Conservation (phyloP, 2,113 vertebrate species). For the Pteruthius melanotis region DNA sequence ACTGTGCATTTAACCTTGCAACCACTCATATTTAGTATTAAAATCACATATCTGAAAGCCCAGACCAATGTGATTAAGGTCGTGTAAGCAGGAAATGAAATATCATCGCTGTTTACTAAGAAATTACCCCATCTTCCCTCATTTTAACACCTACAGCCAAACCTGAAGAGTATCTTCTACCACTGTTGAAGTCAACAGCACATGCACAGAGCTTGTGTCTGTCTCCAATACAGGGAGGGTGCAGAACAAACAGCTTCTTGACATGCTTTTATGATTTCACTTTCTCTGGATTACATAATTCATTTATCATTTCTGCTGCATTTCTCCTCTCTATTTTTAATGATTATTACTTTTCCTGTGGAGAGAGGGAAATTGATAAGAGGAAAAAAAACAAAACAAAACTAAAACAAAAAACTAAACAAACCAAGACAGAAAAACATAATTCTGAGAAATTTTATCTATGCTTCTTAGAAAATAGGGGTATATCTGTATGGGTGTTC, state of each 20-base stretch:
- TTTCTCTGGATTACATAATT: not conserved
- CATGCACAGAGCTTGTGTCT: not conserved
- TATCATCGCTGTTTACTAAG: not conserved
- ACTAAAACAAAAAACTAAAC: not conserved
- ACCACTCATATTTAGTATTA: not conserved
- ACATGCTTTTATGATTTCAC: not conserved
- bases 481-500: rapidly evolving
- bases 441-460: not conserved
- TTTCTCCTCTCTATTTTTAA: not conserved
- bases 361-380: not conserved
- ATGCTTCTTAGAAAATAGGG: not conserved
- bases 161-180: not conserved
- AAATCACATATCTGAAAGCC: not conserved
- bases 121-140: not conserved
- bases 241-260: not conserved
- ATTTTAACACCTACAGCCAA: not conserved
- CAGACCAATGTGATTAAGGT: not conserved
- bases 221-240: not conserved
- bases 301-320: not conserved
- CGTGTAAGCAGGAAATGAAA: not conserved
- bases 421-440: not conserved
- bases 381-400: rapidly evolving
- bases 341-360: not conserved
- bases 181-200: not conserved
- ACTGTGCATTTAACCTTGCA: not conserved